Evolutionary conservation across 2,797 vertebrate species (phyloP).

Genomic region (Myotis myotis): DNA sequence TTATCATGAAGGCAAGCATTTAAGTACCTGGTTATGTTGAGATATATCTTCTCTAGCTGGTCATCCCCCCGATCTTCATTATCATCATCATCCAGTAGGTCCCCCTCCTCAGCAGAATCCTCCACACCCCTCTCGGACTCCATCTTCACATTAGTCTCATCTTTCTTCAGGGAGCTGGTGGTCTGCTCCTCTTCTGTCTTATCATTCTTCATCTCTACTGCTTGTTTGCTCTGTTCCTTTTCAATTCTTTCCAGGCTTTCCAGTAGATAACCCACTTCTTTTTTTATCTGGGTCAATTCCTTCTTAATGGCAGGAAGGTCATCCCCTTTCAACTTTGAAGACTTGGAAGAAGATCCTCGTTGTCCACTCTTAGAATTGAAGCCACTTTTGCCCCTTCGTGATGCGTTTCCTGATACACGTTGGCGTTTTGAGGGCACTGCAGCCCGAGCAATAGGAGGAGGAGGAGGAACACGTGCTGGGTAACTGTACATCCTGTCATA

Average conservation of each 20-base stretch:
- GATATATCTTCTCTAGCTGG: constrained; percentile 69
- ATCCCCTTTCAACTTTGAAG: constrained; percentile 87
- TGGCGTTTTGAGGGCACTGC: constrained; percentile 94
- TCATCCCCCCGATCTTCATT: constrained; percentile 84
- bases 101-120: constrained; percentile 91
- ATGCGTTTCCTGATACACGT: constrained; percentile 90
- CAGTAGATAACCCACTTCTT: constrained; percentile 92
- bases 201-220: constrained; percentile 85
- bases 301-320: constrained; percentile 92
- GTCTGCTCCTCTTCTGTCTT: constrained; percentile 89
- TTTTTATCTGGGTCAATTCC: constrained; percentile 92
- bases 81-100: constrained; percentile 90
- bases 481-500: constrained; percentile 91
- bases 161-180: constrained; percentile 87
- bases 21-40: too few species aligned
- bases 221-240: constrained; percentile 91
- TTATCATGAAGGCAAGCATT: too few species aligned
- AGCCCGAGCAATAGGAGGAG: constrained; percentile 91
- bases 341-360: constrained; percentile 89
- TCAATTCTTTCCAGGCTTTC: constrained; percentile 92
- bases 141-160: constrained; percentile 85
- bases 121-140: constrained; percentile 88
- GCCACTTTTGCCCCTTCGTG: constrained; percentile 91
- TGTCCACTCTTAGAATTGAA: constrained; percentile 94
- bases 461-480: constrained; percentile 91